phyloP scores from a whole-genome alignment of 2,888 invertebrate species.

The Dastarcus helophoroides region DNA sequence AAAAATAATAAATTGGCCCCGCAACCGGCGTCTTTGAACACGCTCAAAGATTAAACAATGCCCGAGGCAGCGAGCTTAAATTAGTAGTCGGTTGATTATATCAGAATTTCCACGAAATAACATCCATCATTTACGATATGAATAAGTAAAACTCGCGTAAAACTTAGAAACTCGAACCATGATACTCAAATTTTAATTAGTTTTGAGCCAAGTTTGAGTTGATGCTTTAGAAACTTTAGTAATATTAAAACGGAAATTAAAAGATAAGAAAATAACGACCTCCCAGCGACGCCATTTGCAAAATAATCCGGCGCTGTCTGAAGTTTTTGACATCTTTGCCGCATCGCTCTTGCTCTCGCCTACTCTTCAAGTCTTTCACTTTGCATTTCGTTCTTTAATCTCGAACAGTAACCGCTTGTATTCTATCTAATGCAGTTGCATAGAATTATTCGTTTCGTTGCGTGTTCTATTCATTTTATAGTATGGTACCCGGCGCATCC shows the following conservation, averaged over 20 bases:
- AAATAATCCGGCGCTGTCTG: background rate
- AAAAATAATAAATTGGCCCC: too few relatives aligned
- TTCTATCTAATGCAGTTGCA: too few relatives aligned
- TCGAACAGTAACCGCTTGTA: too few relatives aligned
- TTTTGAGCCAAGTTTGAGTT: constrained; percentile 30
- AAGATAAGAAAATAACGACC: constrained; percentile 36
- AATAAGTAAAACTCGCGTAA: constrained; percentile 37
- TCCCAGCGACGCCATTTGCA: constrained; percentile 13
- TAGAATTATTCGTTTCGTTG: too few relatives aligned
- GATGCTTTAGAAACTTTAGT: constrained; percentile 26
- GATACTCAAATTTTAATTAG: constrained; percentile 38
- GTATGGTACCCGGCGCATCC: too few relatives aligned
- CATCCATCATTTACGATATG: constrained; percentile 34
- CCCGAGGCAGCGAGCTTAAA: too few relatives aligned
- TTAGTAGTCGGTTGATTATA: too few relatives aligned
- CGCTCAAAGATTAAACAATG: too few relatives aligned
- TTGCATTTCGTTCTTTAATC: too few relatives aligned
- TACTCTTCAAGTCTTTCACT: too few relatives aligned
- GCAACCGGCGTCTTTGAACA: too few relatives aligned
- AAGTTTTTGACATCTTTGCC: constrained; percentile 5
- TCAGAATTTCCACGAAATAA: constrained; percentile 17
- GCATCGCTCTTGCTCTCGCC: background rate
- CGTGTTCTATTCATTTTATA: too few relatives aligned
- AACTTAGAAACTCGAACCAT: constrained; percentile 30
- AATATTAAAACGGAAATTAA: constrained; percentile 39